These are phyloP conservation scores for Conops quadrifasciatus DNA, from an alignment of 2,888 invertebrate species.

Conservation along the genomic window DNA sequence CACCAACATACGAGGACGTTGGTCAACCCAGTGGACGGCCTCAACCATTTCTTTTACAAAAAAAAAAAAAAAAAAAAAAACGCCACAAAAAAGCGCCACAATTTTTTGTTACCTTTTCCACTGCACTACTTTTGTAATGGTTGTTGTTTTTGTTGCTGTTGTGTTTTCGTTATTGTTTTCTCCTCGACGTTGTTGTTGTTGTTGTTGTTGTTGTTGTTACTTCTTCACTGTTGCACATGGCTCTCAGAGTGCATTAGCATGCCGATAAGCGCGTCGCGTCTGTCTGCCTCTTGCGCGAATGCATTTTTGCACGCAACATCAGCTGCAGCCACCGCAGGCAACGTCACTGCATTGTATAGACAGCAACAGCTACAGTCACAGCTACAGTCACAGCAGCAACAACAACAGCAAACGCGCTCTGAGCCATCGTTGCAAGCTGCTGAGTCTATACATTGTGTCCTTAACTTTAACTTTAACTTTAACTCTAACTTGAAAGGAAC, in stretches of 20 bases:
- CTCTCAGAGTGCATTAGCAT: conserved; percentile 26
- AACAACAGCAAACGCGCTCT: neutral
- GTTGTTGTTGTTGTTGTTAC: neutral
- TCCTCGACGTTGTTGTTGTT: conserved; percentile 1
- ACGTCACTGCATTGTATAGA: conserved; percentile 17
- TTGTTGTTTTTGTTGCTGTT: too few species aligned
- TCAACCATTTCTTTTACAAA: too few species aligned
- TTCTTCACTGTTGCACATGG: conserved; percentile 24
- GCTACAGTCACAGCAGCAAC: neutral
- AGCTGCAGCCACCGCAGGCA: conserved; percentile 26
- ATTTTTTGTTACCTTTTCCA: neutral
- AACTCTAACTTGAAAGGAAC: too few species aligned
- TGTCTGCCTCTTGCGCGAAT: conserved; percentile 14
- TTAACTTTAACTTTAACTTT: too few species aligned
- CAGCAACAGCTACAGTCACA: conserved; percentile 16
- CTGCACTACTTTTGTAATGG: neutral
- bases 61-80: too few species aligned
- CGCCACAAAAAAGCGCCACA: too few species aligned
- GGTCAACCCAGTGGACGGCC: too few species aligned
- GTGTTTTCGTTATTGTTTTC: neutral
- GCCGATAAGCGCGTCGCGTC: conserved; percentile 27
- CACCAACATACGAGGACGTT: too few species aligned
- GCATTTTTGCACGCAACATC: conserved; percentile 35
- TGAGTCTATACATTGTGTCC: too few species aligned
- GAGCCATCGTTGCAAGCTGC: too few species aligned